phyloP scores from a whole-genome alignment of 2,888 invertebrate genomes.

The Lymantria dispar region DNA sequence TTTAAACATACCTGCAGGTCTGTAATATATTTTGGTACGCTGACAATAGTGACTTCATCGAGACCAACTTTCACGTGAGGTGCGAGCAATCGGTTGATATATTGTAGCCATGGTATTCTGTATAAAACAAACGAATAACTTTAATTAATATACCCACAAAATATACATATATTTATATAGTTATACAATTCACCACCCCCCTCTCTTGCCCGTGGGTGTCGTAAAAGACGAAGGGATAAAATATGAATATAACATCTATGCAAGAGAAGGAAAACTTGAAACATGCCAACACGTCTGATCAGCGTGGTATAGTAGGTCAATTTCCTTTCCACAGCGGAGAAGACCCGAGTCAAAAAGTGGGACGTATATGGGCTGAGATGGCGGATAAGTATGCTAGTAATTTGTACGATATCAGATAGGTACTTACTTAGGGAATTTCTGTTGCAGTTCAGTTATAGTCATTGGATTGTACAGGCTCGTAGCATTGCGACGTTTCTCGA shows the following conservation, averaged over 20 bases:
- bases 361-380: not conserved
- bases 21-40: constrained; percentile 90
- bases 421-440: constrained; percentile 85
- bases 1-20: constrained; percentile 82
- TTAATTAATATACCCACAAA: too few species aligned
- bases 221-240: too few species aligned
- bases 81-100: constrained; percentile 91
- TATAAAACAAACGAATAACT: too few species aligned
- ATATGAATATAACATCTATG: too few species aligned
- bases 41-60: constrained; percentile 91
- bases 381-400: not conserved
- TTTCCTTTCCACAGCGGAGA: too few species aligned
- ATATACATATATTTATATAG: too few species aligned
- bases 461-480: constrained; percentile 96
- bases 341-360: too few species aligned
- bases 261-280: too few species aligned
- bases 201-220: too few species aligned
- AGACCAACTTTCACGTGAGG: constrained; percentile 83
- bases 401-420: not conserved
- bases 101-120: constrained; percentile 90
- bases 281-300: too few species aligned
- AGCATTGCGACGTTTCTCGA: constrained; percentile 95
- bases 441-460: constrained; percentile 89
- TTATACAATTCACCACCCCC: too few species aligned
- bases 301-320: too few species aligned